Percentiles rank a stretch among this genome's conserved stretches.
These are phyloP conservation scores for Siniperca knerii DNA, from an alignment of 2,113 vertebrate genomes.

Conservation along the genomic window DNA sequence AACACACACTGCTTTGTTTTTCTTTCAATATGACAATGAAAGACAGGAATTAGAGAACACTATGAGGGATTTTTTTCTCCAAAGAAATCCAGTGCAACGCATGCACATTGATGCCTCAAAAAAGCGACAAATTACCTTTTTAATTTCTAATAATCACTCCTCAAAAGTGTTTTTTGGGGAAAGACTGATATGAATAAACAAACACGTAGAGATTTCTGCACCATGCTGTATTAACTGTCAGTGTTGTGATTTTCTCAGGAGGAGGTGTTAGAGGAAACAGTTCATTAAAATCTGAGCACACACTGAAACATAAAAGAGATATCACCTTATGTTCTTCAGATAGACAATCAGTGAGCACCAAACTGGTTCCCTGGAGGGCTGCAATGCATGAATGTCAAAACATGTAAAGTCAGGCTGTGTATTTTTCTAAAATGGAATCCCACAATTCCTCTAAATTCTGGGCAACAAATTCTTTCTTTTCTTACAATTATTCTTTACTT, in stretches of 20 bases:
- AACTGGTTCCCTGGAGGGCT: background rate
- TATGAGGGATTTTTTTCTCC: too few relatives aligned
- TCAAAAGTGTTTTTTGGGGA: background rate
- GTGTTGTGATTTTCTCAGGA: conserved; percentile 14
- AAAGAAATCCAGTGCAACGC: background rate
- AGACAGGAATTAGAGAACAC: background rate
- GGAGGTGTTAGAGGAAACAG: background rate
- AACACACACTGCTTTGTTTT: background rate
- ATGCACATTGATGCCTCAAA: background rate
- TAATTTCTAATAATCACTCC: conserved; percentile 12
- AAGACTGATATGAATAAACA: background rate
- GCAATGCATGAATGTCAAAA: background rate
- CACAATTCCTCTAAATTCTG: background rate
- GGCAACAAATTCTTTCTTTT: background rate
- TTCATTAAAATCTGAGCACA: conserved; percentile 28
- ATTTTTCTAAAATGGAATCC: background rate
- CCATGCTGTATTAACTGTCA: conserved; percentile 14
- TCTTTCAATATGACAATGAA: background rate
- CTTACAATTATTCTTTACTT: background rate
- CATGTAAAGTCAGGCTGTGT: background rate
- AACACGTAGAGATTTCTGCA: background rate
- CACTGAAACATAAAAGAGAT: background rate
- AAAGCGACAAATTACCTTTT: background rate
- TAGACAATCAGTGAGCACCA: background rate
- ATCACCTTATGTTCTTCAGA: background rate